Base-by-base conservation (phyloP, 2,113 vertebrate genomes). In the Pseudolaguvia tuberculata region DNA sequence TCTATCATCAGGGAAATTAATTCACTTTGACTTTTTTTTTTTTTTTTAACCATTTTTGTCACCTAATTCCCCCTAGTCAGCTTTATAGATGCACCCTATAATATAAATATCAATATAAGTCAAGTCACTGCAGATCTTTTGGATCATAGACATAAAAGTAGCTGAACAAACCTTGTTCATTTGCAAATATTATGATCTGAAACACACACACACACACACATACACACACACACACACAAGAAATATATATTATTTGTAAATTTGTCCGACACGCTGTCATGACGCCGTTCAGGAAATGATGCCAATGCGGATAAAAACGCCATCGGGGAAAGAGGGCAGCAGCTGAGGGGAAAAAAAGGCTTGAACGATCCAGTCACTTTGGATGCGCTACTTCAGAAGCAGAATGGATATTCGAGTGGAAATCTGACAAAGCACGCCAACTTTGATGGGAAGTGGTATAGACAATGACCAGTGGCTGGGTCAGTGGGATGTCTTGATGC, bases 391-490 rank as follows among this genome's bases (percentile, higher is more conserved):
- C 93, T 94, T 97, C 94, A 97, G 92, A 92, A 75, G 91, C 86
- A 90, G 91, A 94, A 94, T 96, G 95, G 95, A 97, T 93, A 99
- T 99, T 96, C 87, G 92, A 96, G 94, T 94, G 82, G 96, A 99
- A 95, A 96, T 95, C 94, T 98, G 97, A 95, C 97, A 97, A 96
- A 94, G 93, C 83, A 87, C 86, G 91, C 88, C 91, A 83, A 91
- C 93, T 94, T 97, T 99, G 97, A 99, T 89, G 94, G 89, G 92
- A 94, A 98, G 92, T 86, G 86, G 94, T 95, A 95, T 94, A 93
- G 97, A 99, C 97, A 99, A 95, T 98, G 95, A 99, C 97, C 97
- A 95, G 97, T 95, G 96, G 95, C 95, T 90, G 94, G 96, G 96
- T 98, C 96, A 98, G 95, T 94, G 94, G 94, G 91, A 94, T 93